phyloP scores from a whole-genome alignment of 2,113 vertebrate genomes.

The Sebastes schlegelii region DNA sequence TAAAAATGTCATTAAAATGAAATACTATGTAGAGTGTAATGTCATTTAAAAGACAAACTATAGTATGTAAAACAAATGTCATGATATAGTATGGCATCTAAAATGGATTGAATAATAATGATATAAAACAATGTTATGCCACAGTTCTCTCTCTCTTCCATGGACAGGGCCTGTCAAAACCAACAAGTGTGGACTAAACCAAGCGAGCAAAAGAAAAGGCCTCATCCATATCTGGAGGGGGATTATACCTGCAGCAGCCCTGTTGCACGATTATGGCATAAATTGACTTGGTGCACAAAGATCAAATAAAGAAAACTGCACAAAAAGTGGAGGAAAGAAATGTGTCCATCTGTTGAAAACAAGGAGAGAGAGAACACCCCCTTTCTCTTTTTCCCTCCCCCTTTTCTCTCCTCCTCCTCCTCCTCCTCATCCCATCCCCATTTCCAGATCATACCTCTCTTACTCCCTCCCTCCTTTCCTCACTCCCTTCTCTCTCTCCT shows the following conservation, averaged over 20 bases:
- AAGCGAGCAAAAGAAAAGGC: constrained; percentile 43
- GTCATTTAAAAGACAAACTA: no score
- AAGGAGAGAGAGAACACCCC: constrained; percentile 53
- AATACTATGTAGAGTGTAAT: no score
- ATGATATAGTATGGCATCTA: no score
- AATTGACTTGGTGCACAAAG: constrained; percentile 60
- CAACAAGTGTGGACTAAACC: constrained; percentile 62
- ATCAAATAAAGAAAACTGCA: constrained; percentile 18
- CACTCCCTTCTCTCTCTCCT: constrained; percentile 16
- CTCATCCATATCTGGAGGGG: constrained; percentile 28
- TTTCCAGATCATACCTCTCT: constrained; percentile 64
- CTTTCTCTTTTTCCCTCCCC: not conserved
- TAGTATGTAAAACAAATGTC: no score
- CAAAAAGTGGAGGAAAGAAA: constrained; percentile 50
- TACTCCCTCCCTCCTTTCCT: constrained; percentile 21
- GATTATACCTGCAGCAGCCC: constrained; percentile 53
- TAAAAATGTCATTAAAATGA: no score
- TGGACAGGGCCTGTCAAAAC: constrained; percentile 48
- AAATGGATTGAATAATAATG: no score
- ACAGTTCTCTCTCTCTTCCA: constrained; percentile 20
- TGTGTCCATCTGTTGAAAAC: constrained; percentile 75
- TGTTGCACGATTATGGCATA: constrained; percentile 48
- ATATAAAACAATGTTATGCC: constrained; percentile 1
- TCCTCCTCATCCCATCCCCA: constrained; percentile 59
- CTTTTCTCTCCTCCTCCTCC: not conserved